Evolutionary conservation across 2,797 vertebrate species (phyloP).

Genomic region (Coluber constrictor): DNA sequence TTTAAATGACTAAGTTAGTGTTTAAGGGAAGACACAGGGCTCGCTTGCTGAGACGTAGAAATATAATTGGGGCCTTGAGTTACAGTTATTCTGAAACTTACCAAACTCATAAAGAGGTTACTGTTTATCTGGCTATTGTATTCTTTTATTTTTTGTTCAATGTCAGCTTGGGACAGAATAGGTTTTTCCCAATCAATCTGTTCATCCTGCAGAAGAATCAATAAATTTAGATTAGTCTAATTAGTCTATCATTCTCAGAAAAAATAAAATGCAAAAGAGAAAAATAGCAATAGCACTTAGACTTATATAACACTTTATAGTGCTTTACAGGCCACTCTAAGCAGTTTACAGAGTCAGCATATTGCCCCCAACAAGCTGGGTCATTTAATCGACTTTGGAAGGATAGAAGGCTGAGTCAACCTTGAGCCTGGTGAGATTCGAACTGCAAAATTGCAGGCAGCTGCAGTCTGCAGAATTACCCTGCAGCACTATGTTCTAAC

Average conservation of each 20-base stretch:
- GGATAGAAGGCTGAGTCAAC: too few species aligned
- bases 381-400: too few species aligned
- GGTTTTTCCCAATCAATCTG: conserved; percentile 78
- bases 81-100: conserved; percentile 56
- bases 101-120: conserved; percentile 93
- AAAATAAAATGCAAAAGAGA: neutral
- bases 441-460: too few species aligned
- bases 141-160: conserved; percentile 89
- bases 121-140: conserved; percentile 94
- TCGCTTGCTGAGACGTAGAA: neutral
- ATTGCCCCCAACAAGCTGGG: too few species aligned
- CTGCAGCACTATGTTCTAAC: too few species aligned
- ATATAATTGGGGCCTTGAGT: neutral
- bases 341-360: too few species aligned
- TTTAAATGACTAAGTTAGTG: neutral
- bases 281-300: too few species aligned
- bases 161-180: conserved; percentile 78
- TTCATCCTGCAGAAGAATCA: conserved; percentile 80
- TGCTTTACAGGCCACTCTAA: too few species aligned
- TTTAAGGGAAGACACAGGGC: neutral
- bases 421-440: too few species aligned
- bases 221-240: neutral
- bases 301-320: too few species aligned
- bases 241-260: neutral
- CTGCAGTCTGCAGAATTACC: too few species aligned